phyloP scores from a whole-genome alignment of 2,797 vertebrate genomes.

The Eidolon dupreanum region DNA sequence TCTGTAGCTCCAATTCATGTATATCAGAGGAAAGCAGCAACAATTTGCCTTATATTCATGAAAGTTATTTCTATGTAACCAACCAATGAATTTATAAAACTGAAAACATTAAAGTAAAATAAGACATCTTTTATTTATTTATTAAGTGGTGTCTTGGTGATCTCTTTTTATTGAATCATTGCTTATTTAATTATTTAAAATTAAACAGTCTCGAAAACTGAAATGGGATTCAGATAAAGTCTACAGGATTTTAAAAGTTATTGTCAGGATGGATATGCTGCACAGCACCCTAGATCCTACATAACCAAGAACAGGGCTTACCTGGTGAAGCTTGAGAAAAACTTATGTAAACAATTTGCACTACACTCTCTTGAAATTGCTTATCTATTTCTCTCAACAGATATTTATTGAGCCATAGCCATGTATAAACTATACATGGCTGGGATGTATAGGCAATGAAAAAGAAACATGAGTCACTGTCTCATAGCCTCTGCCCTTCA shows the following conservation, averaged over 20 bases:
- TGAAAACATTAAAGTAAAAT: slow-evolving; percentile 47
- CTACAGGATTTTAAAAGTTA: neutral
- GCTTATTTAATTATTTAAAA: slow-evolving; percentile 53
- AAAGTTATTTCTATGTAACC: slow-evolving; percentile 7
- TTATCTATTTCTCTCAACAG: slow-evolving; percentile 47
- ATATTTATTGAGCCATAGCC: neutral
- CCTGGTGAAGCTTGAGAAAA: slow-evolving; percentile 37
- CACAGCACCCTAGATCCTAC: neutral
- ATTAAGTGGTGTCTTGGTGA: neutral
- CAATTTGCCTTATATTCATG: neutral
- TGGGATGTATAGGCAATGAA: neutral
- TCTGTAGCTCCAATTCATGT: neutral
- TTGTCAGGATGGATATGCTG: neutral
- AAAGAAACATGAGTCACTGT: neutral
- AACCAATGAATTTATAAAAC: slow-evolving; percentile 27
- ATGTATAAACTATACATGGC: neutral
- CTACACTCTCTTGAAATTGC: neutral
- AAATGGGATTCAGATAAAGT: slow-evolving; percentile 34
- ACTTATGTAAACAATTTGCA: slow-evolving; percentile 19
- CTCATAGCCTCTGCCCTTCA: neutral
- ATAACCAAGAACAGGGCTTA: neutral
- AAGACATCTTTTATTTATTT: slow-evolving; percentile 32
- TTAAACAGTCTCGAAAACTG: slow-evolving; percentile 17
- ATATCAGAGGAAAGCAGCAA: slow-evolving; percentile 18
- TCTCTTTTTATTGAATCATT: neutral